Conservation (phyloP, 2,797 vertebrate genomes). For the Ammospiza maritima region DNA sequence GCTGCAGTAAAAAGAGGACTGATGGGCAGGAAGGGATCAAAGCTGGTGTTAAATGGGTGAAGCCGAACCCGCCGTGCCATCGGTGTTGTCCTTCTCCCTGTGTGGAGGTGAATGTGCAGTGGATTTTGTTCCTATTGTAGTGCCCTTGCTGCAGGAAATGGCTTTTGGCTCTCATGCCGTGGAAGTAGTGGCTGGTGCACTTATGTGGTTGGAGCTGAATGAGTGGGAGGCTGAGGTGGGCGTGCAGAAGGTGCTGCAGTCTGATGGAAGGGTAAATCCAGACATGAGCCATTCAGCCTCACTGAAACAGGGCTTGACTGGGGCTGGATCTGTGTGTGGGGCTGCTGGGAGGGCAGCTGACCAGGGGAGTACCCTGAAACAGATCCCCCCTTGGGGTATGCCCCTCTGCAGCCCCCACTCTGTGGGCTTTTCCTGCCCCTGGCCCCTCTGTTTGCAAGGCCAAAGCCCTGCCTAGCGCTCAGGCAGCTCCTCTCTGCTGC, state of each 20-base stretch:
- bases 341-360: not conserved
- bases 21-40: not conserved
- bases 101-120: not conserved
- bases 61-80: not conserved
- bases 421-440: not conserved
- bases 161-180: not conserved
- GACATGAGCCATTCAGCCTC: not conserved
- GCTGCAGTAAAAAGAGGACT: not conserved
- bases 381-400: rapidly evolving
- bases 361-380: not conserved
- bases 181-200: not conserved
- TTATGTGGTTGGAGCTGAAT: not conserved
- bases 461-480: not conserved
- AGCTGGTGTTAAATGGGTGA: not conserved
- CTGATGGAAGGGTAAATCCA: not conserved
- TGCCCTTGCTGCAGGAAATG: not conserved
- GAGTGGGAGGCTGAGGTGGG: not conserved
- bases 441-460: not conserved
- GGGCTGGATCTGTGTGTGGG: not conserved
- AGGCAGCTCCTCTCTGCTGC: not conserved
- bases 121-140: not conserved
- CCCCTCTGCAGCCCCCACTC: not conserved
- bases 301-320: rapidly evolving
- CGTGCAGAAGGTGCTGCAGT: not conserved
- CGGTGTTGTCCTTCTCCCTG: not conserved